A percentile compares a stretch with the other conserved stretches of the same genome.
Evolutionary conservation across 2,888 invertebrate species (phyloP).

Genomic region (Microctonus hyperodae): DNA sequence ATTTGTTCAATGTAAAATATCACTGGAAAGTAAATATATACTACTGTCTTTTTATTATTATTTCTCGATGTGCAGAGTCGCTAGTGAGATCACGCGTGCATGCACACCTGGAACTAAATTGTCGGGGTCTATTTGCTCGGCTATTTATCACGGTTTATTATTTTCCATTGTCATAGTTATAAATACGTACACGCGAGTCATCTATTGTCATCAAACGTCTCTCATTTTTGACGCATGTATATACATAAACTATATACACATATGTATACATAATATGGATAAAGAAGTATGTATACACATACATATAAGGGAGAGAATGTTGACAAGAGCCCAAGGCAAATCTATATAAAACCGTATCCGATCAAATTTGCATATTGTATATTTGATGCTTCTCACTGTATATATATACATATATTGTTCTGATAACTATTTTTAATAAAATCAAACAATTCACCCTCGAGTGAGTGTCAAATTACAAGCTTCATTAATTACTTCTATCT

Average conservation of each 20-base stretch:
- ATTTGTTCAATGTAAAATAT: constrained; percentile 23
- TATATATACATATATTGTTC: constrained; percentile 1
- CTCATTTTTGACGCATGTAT: not conserved
- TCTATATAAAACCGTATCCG: constrained; percentile 60
- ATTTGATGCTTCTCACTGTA: constrained; percentile 15
- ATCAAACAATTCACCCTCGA: constrained; percentile 1
- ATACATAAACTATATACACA: not conserved
- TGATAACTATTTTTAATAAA: not conserved
- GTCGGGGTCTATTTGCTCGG: constrained; percentile 50
- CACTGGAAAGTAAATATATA: not conserved
- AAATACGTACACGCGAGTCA: constrained; percentile 44
- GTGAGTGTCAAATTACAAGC: constrained; percentile 56
- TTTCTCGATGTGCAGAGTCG: not conserved
- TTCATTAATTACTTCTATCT: constrained; percentile 45
- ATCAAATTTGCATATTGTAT: constrained; percentile 61
- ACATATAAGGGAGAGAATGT: constrained; percentile 41
- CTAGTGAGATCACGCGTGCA: not conserved
- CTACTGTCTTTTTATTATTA: not conserved
- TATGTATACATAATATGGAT: not conserved
- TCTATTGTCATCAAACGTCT: constrained; percentile 50
- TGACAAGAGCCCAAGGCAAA: constrained; percentile 35
- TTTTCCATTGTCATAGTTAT: constrained; percentile 58
- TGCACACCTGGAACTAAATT: constrained; percentile 30
- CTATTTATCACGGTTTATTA: constrained; percentile 65
- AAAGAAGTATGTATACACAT: not conserved